Evolutionary conservation across 23 tunicate species (phyloP).

Genomic region (Styela plicata): DNA sequence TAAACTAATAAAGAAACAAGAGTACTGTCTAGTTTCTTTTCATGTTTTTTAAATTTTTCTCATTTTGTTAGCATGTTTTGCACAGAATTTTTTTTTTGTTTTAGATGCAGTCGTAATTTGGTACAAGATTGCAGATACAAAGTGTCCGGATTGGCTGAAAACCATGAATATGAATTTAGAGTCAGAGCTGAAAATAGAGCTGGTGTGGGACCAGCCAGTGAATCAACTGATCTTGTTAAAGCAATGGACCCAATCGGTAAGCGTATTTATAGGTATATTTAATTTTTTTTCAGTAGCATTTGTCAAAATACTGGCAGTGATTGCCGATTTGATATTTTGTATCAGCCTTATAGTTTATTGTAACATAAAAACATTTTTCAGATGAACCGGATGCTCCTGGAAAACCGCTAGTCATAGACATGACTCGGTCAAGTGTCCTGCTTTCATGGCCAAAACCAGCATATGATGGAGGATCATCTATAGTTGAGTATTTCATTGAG

Average conservation of each 20-base stretch:
- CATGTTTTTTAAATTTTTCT: neutral
- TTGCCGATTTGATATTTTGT: no score
- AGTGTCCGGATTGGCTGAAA: slow-evolving; percentile 65
- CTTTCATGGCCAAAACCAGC: slow-evolving; percentile 81
- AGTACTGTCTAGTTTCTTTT: no score
- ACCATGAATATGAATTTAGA: slow-evolving; percentile 73
- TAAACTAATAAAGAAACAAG: no score
- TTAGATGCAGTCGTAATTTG: slow-evolving; percentile 71
- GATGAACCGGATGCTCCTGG: slow-evolving; percentile 80
- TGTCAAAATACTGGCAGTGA: no score
- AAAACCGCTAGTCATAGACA: slow-evolving; percentile 65
- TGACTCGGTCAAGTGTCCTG: slow-evolving; percentile 52
- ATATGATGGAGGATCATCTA: slow-evolving; percentile 89
- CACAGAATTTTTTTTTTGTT: neutral
- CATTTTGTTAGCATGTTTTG: neutral
- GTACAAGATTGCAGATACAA: slow-evolving; percentile 56
- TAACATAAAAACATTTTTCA: no score
- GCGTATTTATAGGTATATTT: neutral
- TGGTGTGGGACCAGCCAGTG: slow-evolving; percentile 60
- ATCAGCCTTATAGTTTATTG: no score
- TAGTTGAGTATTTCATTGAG: slow-evolving; percentile 71
- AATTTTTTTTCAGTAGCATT: no score
- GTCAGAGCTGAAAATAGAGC: slow-evolving; percentile 88
- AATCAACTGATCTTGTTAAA: slow-evolving; percentile 33
- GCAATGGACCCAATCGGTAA: slow-evolving; percentile 60